phyloP scores from a whole-genome alignment of 2,113 vertebrate species.

The Columba janthina region DNA sequence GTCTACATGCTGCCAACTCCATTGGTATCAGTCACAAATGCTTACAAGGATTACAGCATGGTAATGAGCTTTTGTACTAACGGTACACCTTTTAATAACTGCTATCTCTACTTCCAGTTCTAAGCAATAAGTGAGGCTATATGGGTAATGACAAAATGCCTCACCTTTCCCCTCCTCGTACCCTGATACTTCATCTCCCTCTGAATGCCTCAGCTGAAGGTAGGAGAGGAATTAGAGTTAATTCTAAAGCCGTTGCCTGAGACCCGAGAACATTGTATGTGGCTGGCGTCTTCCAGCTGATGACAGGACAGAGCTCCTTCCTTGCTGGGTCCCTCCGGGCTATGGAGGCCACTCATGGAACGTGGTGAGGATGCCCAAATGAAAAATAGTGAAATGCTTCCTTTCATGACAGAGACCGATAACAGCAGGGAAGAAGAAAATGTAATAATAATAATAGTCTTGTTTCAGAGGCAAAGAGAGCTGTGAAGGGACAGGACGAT shows the following conservation, averaged over 20 bases:
- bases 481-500: not conserved
- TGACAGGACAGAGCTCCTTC: not conserved
- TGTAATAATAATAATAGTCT: not conserved
- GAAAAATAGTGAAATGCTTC: not conserved
- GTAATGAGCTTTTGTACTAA: slow-evolving; percentile 64
- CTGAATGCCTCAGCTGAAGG: not conserved
- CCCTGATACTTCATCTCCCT: not conserved
- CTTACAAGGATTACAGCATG: not conserved
- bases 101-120: slow-evolving; percentile 53
- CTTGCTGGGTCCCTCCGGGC: not conserved
- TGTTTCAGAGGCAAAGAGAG: not conserved
- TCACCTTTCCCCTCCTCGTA: slow-evolving; percentile 23
- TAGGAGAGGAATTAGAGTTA: not conserved
- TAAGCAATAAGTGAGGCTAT: slow-evolving; percentile 44
- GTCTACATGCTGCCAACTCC: not conserved
- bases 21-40: slow-evolving; percentile 44
- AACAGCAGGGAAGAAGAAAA: not conserved
- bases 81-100: slow-evolving; percentile 59
- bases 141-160: slow-evolving; percentile 41
- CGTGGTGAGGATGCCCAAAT: not conserved
- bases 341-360: rapidly evolving
- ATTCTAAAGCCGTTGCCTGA: not conserved
- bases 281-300: not conserved
- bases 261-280: rapidly evolving
- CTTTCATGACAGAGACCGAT: not conserved